Evolutionary conservation across 2,888 invertebrate genomes (phyloP).

Genomic region (Hartigia nigra): DNA sequence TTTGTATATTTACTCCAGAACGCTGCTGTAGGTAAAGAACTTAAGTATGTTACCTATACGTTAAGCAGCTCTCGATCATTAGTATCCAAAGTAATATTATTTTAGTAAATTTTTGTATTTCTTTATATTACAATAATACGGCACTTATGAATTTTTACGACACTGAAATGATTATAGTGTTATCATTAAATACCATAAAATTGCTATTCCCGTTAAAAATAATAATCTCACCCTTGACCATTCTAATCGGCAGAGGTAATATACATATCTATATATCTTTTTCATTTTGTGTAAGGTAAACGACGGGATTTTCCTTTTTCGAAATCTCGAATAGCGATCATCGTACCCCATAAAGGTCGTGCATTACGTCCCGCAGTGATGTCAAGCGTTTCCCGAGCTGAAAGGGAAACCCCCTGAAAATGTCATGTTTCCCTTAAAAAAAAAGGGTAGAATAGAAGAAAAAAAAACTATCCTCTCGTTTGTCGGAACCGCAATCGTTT

Average conservation of each 20-base stretch:
- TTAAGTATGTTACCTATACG: not conserved
- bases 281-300: not conserved
- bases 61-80: not conserved
- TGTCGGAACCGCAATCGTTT: not conserved
- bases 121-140: not conserved
- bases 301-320: not conserved
- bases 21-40: not conserved
- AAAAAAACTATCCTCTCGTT: not conserved
- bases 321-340: not conserved
- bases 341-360: not conserved
- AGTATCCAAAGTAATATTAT: not conserved
- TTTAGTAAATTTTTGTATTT: not conserved
- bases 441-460: not conserved
- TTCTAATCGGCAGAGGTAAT: not conserved
- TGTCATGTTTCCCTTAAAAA: not conserved
- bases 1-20: constrained; percentile 1
- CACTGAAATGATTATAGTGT: not conserved
- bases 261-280: not conserved
- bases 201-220: not conserved
- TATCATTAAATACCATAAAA: not conserved
- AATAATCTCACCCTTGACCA: not conserved
- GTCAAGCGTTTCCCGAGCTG: not conserved
- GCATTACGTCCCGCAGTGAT: not conserved
- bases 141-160: not conserved
- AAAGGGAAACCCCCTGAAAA: not conserved